phyloP scores from a whole-genome alignment of 2,113 vertebrate species.

The Turdus rufiventris region DNA sequence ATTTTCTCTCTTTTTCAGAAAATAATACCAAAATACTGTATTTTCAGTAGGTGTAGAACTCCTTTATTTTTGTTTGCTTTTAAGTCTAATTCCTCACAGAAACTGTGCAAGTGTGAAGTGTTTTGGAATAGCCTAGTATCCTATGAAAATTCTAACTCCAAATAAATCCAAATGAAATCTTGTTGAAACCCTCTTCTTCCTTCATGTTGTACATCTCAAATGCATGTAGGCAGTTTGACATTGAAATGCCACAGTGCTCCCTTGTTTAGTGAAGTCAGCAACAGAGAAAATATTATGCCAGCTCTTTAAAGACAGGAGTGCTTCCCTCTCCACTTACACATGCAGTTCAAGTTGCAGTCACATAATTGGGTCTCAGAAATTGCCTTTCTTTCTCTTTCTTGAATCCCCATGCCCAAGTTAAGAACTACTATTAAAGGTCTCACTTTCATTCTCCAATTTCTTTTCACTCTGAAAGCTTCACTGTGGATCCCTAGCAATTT shows the following conservation, averaged over 20 bases:
- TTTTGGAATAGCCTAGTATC: not conserved
- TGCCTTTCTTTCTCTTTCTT: not conserved
- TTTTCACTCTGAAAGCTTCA: constrained; percentile 18
- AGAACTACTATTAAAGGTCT: constrained; percentile 43
- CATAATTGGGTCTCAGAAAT: constrained; percentile 39
- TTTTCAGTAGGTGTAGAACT: not conserved
- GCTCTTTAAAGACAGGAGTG: not conserved
- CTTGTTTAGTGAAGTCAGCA: not conserved
- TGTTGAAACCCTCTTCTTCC: not conserved
- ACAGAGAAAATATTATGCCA: not conserved
- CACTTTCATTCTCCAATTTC: constrained; percentile 16
- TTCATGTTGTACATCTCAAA: not conserved
- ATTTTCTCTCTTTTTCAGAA: not conserved
- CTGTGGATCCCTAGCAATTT: constrained; percentile 13
- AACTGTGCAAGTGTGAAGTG: not conserved
- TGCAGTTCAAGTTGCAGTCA: constrained; percentile 30
- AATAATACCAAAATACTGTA: not conserved
- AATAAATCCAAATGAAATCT: not conserved
- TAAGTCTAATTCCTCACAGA: not conserved
- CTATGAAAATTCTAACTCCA: not conserved
- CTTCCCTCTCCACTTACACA: not conserved
- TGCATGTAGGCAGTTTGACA: not conserved
- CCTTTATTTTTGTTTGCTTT: not conserved
- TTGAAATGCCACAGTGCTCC: not conserved
- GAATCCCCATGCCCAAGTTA: not conserved